Base-by-base conservation (phyloP, 2,797 vertebrate species). In the Neostethus bicornis region DNA sequence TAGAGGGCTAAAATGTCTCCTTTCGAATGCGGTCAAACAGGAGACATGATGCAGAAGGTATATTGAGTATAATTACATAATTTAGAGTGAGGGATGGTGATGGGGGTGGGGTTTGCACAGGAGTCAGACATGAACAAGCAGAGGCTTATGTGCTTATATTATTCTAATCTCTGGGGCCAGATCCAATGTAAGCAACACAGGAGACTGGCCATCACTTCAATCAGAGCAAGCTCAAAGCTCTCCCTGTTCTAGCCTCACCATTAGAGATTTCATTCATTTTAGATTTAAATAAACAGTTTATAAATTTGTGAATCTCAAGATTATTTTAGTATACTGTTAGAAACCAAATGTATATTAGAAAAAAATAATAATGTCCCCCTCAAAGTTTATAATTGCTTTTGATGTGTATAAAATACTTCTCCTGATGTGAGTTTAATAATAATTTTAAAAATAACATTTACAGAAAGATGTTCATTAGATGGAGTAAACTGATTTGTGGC, bases 161-260 rank as follows among this genome's bases (percentile, higher is more conserved):
- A 90, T 92, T 92, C 85, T 88, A 90, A 92, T 91, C 87, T 90
- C 76, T 74, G 82, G 85, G 85, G 52, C 75, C 63, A 1, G 71
- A 64, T 86, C 91, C 86, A 92, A 88, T 73, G 81, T 91, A 91
- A 93, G 83, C 91, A 92, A 85, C 75, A 76, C 12, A 31, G 81
- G 74, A 81, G 41, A 85, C 83, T 90, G 80, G 87, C 84, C 81
- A 58, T 87, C 82, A 90, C 89, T 91, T 92, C 89, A 90, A 88
- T 92, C 89, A 79, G 61, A 61, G 66, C 75, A 38, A 6, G 47
- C 67, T 93, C 86, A 92, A 89, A 85, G 85, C 64, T 64, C 2
- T 35, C 80, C 66, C 85, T 92, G 90, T 92, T 75, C 57, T 55
- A 54, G 50, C 71, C n/a, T 69, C 60, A 64, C 77, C 75, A 75